phyloP scores from a whole-genome alignment of 2,113 vertebrate genomes.

The Stigmatopora nigra region DNA sequence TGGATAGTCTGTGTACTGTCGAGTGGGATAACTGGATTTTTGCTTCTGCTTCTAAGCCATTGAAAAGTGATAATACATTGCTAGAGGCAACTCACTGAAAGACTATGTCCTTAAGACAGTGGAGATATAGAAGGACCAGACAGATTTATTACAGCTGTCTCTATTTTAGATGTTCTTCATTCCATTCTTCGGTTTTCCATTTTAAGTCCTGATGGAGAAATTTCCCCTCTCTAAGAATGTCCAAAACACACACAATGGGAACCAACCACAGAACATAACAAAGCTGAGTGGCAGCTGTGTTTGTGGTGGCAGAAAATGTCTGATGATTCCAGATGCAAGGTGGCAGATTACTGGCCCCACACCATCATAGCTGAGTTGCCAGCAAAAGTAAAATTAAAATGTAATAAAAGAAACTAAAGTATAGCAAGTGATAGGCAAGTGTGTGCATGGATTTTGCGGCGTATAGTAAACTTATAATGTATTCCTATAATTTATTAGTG shows the following conservation, averaged over 20 bases:
- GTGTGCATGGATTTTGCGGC: slow-evolving; percentile 3
- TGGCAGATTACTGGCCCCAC: slow-evolving; percentile 8
- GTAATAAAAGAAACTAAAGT: neutral
- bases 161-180: slow-evolving; percentile 10
- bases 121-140: neutral
- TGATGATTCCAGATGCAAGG: neutral
- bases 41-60: slow-evolving; percentile 30
- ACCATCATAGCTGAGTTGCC: neutral
- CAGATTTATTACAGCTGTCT: slow-evolving; percentile 23
- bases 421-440: neutral
- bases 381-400: slow-evolving; percentile 7
- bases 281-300: slow-evolving; percentile 17
- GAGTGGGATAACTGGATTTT: slow-evolving; percentile 16
- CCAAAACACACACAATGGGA: slow-evolving; percentile 10
- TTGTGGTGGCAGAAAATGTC: neutral
- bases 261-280: slow-evolving; percentile 15
- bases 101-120: slow-evolving; percentile 17
- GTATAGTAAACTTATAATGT: neutral
- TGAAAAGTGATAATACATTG: slow-evolving; percentile 21
- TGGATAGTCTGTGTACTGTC: slow-evolving; percentile 41
- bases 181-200: slow-evolving; percentile 1
- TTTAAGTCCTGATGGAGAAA: slow-evolving; percentile 26
- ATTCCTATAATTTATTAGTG: neutral
- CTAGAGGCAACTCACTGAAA: slow-evolving; percentile 19
- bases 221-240: slow-evolving; percentile 10